Evolutionary conservation across 2,113 vertebrate species (phyloP).

Genomic region (Martes martes): DNA sequence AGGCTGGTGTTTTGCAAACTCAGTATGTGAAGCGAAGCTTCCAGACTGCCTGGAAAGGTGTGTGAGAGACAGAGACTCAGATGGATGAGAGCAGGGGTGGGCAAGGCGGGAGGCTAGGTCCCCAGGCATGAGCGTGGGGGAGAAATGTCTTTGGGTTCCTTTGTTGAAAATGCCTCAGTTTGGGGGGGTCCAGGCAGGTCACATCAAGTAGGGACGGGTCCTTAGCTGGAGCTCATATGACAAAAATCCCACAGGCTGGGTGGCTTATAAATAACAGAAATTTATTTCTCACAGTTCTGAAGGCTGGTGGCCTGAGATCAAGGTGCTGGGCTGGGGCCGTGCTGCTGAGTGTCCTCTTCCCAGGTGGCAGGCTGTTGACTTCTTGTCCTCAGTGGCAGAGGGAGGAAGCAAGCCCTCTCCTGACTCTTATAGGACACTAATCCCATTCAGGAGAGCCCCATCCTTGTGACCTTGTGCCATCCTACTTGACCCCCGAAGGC

Average conservation of each 20-base stretch:
- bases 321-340: rapidly evolving
- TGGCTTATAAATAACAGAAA: background rate
- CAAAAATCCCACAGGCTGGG: background rate
- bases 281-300: too few species aligned
- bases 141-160: background rate
- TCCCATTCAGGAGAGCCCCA: background rate
- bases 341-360: background rate
- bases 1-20: background rate
- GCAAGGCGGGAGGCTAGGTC: background rate
- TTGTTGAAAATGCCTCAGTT: too few species aligned
- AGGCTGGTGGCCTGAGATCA: background rate
- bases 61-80: background rate
- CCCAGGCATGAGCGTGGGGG: rapidly evolving
- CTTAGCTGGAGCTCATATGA: background rate
- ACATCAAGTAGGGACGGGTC: background rate
- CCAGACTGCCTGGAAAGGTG: background rate
- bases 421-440: background rate
- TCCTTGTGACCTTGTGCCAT: too few species aligned
- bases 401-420: background rate
- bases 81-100: rapidly evolving
- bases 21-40: too few species aligned
- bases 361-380: too few species aligned
- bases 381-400: background rate
- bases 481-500: background rate
- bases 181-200: background rate